Evolutionary conservation across 2,888 invertebrate genomes (phyloP), one percentile per base, ranked within the genome.

Genomic region (Yponomeuta plumbellus): DNA sequence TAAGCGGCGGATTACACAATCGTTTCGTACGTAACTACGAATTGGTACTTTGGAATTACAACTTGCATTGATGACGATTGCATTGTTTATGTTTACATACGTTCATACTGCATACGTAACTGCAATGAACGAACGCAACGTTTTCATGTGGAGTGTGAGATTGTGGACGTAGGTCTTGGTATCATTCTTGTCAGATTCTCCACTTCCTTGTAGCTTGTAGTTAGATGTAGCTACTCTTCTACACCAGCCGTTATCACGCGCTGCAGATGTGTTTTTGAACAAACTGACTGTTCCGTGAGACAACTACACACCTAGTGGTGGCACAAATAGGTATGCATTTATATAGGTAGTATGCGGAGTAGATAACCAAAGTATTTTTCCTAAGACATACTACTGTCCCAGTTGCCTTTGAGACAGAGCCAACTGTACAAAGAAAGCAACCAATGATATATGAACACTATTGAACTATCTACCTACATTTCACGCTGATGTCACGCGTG

Each of bases 401-500:
- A 83, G 75, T 81, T 85, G 80, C 80, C 81, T 85, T 86, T 89
- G 88, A 87, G 78, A 73, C 71, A 74, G 76, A 75, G 86, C 88
- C 88, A 88, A 86, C 79, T 84, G 80, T 84, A 84, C 81, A 76
- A 81, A 81, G 86, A 88, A 86, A 87, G 86, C 80, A 72, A 69
- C 75, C 74, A 80, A 57, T 62, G 66, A 57, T 34, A 39, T 59
- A 83, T 80, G 77, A 72, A 72, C 75, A 75, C 74, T 77, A 79
- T 80, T 76, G 81, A 79, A 81, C 74, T 73, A n/a, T 20, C 77
- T 79, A 78, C 72, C 74, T 73, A 71, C 70, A 69, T 71, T 75
- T 77, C 77, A 72, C 72, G 71, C 73, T 76, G 73, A 71, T 84
- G 83, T 80, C 84, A 77, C 70, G 63, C 73, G 69, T 61, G 73